Evolutionary conservation across 92 coral and sea anemone genomes (phyloP).

Genomic region (Hydrozoanthus gracilis): DNA sequence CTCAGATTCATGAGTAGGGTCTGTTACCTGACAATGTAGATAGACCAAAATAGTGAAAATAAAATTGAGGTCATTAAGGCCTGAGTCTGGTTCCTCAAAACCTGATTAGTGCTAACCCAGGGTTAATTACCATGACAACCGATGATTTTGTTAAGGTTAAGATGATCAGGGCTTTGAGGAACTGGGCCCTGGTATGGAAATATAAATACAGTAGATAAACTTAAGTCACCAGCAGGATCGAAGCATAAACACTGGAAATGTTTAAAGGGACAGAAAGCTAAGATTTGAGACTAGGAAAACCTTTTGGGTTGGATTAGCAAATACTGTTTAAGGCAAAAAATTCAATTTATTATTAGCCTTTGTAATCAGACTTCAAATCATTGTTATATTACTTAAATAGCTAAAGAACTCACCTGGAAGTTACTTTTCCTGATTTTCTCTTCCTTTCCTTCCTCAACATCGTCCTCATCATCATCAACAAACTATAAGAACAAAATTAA

Average conservation of each 20-base stretch:
- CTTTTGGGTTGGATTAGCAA: not conserved
- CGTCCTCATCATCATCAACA: slow-evolving; percentile 5
- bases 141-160: too few species aligned
- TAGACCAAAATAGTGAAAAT: not conserved
- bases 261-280: slow-evolving; percentile 1
- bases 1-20: not conserved
- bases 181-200: slow-evolving; percentile 15
- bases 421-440: not conserved
- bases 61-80: not conserved
- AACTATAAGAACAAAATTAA: not conserved
- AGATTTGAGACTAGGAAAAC: not conserved
- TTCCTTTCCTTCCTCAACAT: slow-evolving; percentile 7
- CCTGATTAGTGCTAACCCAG: too few species aligned
- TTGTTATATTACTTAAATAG: not conserved
- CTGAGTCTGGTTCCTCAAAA: too few species aligned
- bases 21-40: slow-evolving; percentile 1
- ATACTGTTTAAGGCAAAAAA: not conserved
- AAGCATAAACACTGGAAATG: not conserved
- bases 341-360: not conserved
- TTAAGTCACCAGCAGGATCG: not conserved
- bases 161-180: too few species aligned
- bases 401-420: not conserved
- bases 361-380: not conserved
- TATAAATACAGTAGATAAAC: not conserved
- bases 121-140: too few species aligned